These are phyloP conservation scores for Melanotaenia boesemani DNA, from an alignment of 2,797 vertebrate species.

Conservation along the genomic window DNA sequence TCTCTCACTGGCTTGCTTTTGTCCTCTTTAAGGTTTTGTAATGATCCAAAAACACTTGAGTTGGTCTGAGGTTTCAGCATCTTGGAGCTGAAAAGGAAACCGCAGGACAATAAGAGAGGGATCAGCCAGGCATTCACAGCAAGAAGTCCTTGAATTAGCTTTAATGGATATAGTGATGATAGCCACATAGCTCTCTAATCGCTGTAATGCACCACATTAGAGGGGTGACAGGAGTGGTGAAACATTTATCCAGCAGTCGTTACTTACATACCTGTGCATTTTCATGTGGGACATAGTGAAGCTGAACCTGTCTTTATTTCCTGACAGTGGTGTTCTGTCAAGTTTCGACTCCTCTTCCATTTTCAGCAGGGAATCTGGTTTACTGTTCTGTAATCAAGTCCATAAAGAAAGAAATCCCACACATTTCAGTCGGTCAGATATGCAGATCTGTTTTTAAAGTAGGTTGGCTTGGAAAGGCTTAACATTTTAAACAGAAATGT, in stretches of 20 bases:
- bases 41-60: conserved; percentile 92
- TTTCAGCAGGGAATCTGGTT: conserved; percentile 97
- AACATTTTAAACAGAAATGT: too few relatives aligned
- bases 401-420: not conserved
- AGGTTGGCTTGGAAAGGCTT: too few relatives aligned
- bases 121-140: conserved; percentile 39
- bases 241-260: conserved; percentile 16
- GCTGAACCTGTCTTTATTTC: conserved; percentile 94
- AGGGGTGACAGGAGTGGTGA: conserved; percentile 18
- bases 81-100: conserved; percentile 88
- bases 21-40: conserved; percentile 98
- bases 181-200: conserved; percentile 50
- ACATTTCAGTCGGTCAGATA: too few relatives aligned
- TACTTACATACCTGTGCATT: conserved; percentile 87
- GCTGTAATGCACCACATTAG: conserved; percentile 39
- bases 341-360: conserved; percentile 98
- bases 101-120: conserved; percentile 46
- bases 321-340: conserved; percentile 88
- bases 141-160: conserved; percentile 60
- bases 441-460: too few relatives aligned
- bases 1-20: conserved; percentile 94
- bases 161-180: conserved; percentile 53
- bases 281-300: conserved; percentile 96
- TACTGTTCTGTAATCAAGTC: conserved; percentile 90
- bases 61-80: conserved; percentile 91